Evolutionary conservation across 2,797 vertebrate genomes (phyloP).

Genomic region (Garrulus glandarius): DNA sequence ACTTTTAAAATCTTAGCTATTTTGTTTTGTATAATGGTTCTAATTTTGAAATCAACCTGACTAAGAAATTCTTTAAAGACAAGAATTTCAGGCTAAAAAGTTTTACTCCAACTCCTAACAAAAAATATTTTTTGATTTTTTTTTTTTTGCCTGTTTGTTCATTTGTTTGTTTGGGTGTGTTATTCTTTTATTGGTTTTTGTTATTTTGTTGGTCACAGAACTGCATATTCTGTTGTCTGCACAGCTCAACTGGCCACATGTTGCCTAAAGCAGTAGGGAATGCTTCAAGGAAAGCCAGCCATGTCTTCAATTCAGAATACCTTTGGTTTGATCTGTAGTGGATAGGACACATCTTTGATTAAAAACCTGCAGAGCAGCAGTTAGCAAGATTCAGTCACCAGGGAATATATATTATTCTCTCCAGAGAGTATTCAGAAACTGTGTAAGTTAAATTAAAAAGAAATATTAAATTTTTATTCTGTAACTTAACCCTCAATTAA

Average conservation of each 20-base stretch:
- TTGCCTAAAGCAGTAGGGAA: background rate
- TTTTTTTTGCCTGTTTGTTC: too few species aligned
- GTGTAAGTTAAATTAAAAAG: background rate
- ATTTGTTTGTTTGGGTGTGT: background rate
- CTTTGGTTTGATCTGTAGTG: background rate
- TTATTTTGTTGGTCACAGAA: background rate
- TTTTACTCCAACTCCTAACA: background rate
- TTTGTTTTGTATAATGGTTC: background rate
- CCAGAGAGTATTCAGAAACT: background rate
- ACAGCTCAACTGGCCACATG: background rate
- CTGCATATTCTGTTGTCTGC: background rate
- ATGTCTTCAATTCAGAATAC: background rate
- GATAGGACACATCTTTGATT: background rate
- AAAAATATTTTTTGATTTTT: too few species aligned
- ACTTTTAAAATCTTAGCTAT: background rate
- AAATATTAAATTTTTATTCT: background rate
- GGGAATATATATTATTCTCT: background rate
- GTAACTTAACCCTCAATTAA: background rate
- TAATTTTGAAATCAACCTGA: background rate
- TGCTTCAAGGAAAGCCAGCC: background rate
- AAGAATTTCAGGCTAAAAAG: background rate
- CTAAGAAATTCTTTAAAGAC: background rate
- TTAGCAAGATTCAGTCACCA: background rate
- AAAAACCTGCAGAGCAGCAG: background rate
- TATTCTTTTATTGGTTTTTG: background rate